Conservation (phyloP, 2,888 invertebrate genomes). For the Scrobipalpa atriplicella region DNA sequence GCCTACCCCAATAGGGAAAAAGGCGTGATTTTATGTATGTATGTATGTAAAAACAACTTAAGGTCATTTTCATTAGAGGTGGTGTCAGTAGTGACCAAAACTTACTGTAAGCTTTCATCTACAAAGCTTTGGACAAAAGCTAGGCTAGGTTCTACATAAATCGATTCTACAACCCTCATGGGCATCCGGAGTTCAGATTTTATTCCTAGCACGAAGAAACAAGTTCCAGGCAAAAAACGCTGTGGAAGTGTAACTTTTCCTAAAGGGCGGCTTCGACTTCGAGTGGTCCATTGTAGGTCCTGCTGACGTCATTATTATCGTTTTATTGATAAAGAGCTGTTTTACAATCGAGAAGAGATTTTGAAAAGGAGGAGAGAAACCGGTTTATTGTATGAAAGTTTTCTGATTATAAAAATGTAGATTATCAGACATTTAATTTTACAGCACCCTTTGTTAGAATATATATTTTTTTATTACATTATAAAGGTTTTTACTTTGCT, state of each 20-base stretch:
- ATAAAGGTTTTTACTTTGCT: too few relatives aligned
- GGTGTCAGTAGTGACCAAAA: too few relatives aligned
- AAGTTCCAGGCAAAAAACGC: background rate
- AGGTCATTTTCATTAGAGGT: too few relatives aligned
- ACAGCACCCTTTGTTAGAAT: background rate
- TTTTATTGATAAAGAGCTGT: background rate
- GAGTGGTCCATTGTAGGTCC: background rate
- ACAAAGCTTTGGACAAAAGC: too few relatives aligned
- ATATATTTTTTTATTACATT: background rate
- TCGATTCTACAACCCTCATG: background rate
- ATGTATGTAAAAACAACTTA: too few relatives aligned
- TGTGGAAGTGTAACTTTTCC: background rate
- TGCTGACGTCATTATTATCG: constrained; percentile 16
- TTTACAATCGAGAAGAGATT: background rate
- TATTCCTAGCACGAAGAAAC: constrained; percentile 2
- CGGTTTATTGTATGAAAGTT: background rate
- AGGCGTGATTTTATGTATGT: too few relatives aligned
- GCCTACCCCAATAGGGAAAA: too few relatives aligned
- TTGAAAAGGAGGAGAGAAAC: background rate
- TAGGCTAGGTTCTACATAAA: too few relatives aligned
- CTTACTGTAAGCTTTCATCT: too few relatives aligned
- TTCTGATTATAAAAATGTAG: background rate
- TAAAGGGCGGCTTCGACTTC: background rate
- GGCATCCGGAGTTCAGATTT: background rate
- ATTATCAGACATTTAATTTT: background rate